Evolutionary conservation across 2,797 vertebrate genomes (phyloP).

Genomic region (Coilia nasus): DNA sequence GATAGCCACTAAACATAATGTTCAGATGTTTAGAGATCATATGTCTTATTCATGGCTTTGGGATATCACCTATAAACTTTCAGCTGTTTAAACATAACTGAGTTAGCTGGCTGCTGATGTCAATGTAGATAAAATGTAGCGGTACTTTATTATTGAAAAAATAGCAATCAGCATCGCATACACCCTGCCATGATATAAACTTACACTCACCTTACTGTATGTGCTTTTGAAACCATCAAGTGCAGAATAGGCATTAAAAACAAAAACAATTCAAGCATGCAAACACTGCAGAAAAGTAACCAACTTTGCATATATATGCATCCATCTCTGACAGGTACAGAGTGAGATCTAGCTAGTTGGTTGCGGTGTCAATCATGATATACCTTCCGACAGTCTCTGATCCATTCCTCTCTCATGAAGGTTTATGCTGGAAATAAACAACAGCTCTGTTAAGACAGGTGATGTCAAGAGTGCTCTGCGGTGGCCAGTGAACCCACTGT

Average conservation of each 20-base stretch:
- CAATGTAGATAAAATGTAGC: not conserved
- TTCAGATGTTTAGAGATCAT: not conserved
- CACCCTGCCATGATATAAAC: not conserved
- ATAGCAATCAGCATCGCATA: not conserved
- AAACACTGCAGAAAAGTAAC: not conserved
- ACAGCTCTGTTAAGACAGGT: not conserved
- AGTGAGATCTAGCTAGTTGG: slow-evolving; percentile 1
- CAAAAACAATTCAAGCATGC: not conserved
- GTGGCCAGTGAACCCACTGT: slow-evolving; percentile 28
- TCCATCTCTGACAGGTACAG: not conserved
- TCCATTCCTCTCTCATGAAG: not conserved
- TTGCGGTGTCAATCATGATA: not conserved
- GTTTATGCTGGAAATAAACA: slow-evolving; percentile 20
- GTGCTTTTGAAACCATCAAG: not conserved
- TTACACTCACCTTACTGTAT: not conserved
- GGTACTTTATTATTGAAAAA: not conserved
- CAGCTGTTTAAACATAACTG: not conserved
- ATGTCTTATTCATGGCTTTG: not conserved
- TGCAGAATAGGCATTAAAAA: not conserved
- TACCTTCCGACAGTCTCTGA: not conserved
- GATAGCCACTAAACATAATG: not conserved
- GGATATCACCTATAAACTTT: not conserved
- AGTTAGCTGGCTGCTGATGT: not conserved
- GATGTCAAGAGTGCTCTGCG: not conserved
- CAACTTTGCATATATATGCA: slow-evolving; percentile 19